Base-by-base conservation (phyloP, 2,113 vertebrate genomes). In the Nansenia antarctica region DNA sequence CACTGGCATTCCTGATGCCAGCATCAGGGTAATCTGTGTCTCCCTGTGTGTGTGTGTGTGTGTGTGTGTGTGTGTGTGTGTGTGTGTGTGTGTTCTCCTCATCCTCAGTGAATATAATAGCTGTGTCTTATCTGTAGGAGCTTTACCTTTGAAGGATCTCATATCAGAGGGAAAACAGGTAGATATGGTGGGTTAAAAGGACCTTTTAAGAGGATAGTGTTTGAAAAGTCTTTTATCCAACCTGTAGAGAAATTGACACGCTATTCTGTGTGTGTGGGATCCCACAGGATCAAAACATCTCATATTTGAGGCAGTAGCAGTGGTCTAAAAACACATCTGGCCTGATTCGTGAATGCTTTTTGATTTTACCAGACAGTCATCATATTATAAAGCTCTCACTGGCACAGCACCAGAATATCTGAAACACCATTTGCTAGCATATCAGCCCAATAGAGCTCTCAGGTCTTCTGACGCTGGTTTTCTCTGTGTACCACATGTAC, bases 1-100 rank as follows among this genome's bases (percentile, higher is more conserved):
- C 42, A 69, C 24, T 9, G 34, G 45, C 59, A 29, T 62, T 62
- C 68, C 26, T 39, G 1, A 2, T 27, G 18, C 54, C 62, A 34
- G 37, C 53, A 59, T 59, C 20, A 5, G 62, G 53, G 53, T 65
- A 65, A 72, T 72, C 70, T 65, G 5, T 42, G 31, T 55, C 53
- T 27, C n/a, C 20, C 67, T 52, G 35, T 37, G 35, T 63, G 12
- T 42, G 7, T 22, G 5, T 54, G 34, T n/a, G 20, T 62, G 24
- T 63, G 35, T 29, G 24, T 63, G 62, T 15, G 5, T n/a, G 20
- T 65, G 45, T n/a, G n/a, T n/a, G n/a, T n/a, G n/a, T n/a, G n/a
- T n/a, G n/a, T n/a, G n/a, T n/a, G n/a, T n/a, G n/a, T n/a, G n/a
- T n/a, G n/a, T n/a, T n/a, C n/a, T n/a, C n/a, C n/a, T n/a, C n/a